Evolutionary conservation across 2,888 invertebrate species (phyloP), one percentile per base, ranked within the genome.

Genomic region (Liopterus haemorrhoidalis): DNA sequence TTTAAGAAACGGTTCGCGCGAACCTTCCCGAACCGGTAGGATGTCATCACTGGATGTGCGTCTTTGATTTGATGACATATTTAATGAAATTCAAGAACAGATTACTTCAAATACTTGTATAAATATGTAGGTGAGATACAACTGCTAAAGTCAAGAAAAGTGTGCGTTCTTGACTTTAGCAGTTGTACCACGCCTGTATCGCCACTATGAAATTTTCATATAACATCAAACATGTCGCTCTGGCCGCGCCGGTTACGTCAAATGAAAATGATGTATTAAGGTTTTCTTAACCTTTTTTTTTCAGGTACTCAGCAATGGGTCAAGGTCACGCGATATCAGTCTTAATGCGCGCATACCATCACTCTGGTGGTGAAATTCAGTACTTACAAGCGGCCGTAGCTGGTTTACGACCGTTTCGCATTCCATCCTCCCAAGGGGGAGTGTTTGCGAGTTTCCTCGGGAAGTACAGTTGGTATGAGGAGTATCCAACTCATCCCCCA

Each of bases 321-420:
- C 97, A 99, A 66, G 97, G 99, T 0, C 97, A 99, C 68, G 91
- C 85, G 16, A 86, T 99, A 56, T 96, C 96, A 0, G 79, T 97
- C n/a, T 73, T 99, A 39, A 80, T 91, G 1, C 76, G 99, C 55
- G 96, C 96, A 1, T 94, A 85, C 70, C 75, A 84, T 69, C 82
- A 82, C 64, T 90, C 90, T 18, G 77, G 78, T 31, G 85, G 85
- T 1, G 81, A 85, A 61, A 70, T 72, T 45, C 66, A 74, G 32
- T 97, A 92, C 68, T 72, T 96, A 51, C 76, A 80, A 42, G 83
- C 92, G 0, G 96, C 96, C 2, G 68, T 81, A 24, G 74, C 80
- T 52, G 96, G 89, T 32, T 73, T 92, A 40, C 78, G 79, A 57
- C 81, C 90, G 21, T 92, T 91, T 62, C 76, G 78, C 60, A 76